Evolutionary conservation across 2,888 invertebrate species (phyloP).

Genomic region (Drosophila infuscata): DNA sequence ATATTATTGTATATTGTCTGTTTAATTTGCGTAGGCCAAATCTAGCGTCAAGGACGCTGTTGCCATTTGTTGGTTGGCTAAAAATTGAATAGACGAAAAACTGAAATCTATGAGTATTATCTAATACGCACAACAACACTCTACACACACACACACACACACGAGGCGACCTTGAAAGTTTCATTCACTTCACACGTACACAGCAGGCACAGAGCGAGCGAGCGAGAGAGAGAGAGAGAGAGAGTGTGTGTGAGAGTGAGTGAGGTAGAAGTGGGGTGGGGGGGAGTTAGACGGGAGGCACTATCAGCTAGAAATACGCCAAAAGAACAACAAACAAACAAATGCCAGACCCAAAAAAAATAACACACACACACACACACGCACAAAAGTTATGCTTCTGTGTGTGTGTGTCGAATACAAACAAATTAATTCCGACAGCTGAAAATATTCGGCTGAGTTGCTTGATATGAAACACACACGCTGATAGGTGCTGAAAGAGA

Average conservation of each 20-base stretch:
- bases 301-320: slow-evolving; percentile 77
- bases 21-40: slow-evolving; percentile 20
- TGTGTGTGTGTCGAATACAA: slow-evolving; percentile 39
- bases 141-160: slow-evolving; percentile 14
- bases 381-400: slow-evolving; percentile 15
- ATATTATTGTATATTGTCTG: background rate
- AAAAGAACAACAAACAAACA: slow-evolving; percentile 65
- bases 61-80: slow-evolving; percentile 24
- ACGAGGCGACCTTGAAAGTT: slow-evolving; percentile 79
- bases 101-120: slow-evolving; percentile 68
- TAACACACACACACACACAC: slow-evolving; percentile 25
- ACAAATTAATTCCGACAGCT: slow-evolving; percentile 66
- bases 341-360: slow-evolving; percentile 53
- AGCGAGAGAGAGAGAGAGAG: too few relatives aligned
- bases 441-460: slow-evolving; percentile 52
- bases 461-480: slow-evolving; percentile 52
- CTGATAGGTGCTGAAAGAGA: slow-evolving; percentile 10
- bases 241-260: background rate
- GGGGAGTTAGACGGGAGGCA: slow-evolving; percentile 33
- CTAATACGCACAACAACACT: slow-evolving; percentile 66
- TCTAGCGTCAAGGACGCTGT: slow-evolving; percentile 36
- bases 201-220: background rate
- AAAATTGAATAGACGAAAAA: slow-evolving; percentile 43
- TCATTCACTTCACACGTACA: slow-evolving; percentile 77
- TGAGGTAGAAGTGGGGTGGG: slow-evolving; percentile 2